Percentiles rank a stretch among this genome's conserved stretches.
These are phyloP conservation scores for Pheosia tremula DNA, from an alignment of 2,888 invertebrate species.

Conservation along the genomic window DNA sequence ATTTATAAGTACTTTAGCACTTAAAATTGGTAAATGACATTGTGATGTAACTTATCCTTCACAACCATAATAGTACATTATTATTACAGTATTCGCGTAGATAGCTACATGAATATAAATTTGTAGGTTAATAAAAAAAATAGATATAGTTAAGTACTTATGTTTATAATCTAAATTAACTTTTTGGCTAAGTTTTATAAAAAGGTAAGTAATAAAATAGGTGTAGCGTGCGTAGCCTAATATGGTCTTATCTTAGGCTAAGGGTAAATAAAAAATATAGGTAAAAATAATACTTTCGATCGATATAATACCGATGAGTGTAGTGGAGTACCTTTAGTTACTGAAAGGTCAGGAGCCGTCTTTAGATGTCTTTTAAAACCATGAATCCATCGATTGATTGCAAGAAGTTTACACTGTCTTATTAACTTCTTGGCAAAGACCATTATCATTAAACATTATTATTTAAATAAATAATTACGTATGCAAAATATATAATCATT, in stretches of 20 bases:
- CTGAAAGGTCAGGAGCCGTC: conserved; percentile 7
- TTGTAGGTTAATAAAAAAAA: conserved; percentile 4
- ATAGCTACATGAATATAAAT: conserved; percentile 19
- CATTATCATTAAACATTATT: conserved; percentile 10
- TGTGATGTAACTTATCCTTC: conserved; percentile 54
- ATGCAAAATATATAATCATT: conserved; percentile 38
- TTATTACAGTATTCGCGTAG: conserved; percentile 25
- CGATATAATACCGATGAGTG: not conserved
- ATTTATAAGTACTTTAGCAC: not conserved
- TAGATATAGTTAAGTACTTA: not conserved
- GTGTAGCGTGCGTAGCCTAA: conserved; percentile 4
- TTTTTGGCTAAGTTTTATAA: too few species aligned
- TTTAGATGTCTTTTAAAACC: conserved; percentile 31
- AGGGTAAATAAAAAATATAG: too few species aligned
- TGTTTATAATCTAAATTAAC: too few species aligned
- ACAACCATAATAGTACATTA: conserved; percentile 67
- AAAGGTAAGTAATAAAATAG: not conserved
- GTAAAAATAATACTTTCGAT: not conserved
- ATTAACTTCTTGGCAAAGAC: conserved; percentile 12
- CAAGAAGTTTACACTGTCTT: too few species aligned
- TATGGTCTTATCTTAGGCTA: too few species aligned
- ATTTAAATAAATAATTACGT: conserved; percentile 16
- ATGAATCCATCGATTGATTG: conserved; percentile 17
- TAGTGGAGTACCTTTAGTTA: too few species aligned
- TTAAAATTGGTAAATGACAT: conserved; percentile 22